These are phyloP conservation scores for Indri indri DNA, from an alignment of 2,113 vertebrate species.

Conservation along the genomic window DNA sequence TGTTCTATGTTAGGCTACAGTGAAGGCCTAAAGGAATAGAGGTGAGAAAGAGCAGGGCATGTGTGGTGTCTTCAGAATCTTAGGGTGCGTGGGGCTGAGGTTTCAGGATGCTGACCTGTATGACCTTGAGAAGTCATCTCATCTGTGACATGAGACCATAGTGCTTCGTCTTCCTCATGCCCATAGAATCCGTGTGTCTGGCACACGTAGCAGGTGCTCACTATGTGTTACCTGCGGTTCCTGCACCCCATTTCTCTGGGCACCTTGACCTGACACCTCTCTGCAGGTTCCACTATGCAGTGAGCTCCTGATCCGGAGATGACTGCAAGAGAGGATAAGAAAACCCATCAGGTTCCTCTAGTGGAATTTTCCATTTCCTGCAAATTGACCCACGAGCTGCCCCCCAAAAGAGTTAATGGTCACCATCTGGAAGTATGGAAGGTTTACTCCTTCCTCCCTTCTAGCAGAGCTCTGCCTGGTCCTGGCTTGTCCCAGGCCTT, in stretches of 20 bases:
- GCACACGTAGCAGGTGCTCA: fast-evolving
- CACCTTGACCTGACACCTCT: not conserved
- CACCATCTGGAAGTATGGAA: not conserved
- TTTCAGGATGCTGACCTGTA: not conserved
- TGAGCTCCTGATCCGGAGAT: not conserved
- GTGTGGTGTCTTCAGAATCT: not conserved
- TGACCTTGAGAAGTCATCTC: not conserved
- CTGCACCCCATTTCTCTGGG: not conserved
- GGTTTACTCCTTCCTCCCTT: not conserved
- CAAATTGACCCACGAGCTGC: not conserved
- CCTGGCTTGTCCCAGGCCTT: not conserved
- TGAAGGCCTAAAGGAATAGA: not conserved
- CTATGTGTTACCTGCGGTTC: not conserved
- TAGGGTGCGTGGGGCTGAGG: not conserved
- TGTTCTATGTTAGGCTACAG: not conserved
- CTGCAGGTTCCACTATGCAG: too few species aligned
- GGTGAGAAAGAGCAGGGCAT: not conserved
- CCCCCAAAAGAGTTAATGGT: not conserved
- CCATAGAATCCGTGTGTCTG: not conserved
- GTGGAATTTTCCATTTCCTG: not conserved
- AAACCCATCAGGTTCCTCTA: not conserved
- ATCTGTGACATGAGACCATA: not conserved
- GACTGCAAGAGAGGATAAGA: not conserved
- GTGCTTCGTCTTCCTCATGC: not conserved
- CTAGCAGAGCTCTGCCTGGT: not conserved